These are phyloP conservation scores for Cenopis cana DNA, from an alignment of 2,888 invertebrate species.

Conservation along the genomic window DNA sequence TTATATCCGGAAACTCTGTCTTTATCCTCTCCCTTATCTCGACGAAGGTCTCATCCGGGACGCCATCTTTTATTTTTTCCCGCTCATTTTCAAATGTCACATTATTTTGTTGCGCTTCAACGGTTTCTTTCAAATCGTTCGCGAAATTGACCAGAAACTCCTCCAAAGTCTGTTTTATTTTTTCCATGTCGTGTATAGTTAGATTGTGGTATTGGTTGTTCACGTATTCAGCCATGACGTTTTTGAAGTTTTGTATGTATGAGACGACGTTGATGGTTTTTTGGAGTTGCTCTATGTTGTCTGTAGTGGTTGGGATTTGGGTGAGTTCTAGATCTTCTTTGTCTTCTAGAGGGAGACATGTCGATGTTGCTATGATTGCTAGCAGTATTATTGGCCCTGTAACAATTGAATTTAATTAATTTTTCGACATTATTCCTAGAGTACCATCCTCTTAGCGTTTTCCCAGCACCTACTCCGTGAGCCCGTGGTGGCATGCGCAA, in stretches of 20 bases:
- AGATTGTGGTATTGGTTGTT: slow-evolving; percentile 49
- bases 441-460: neutral
- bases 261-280: slow-evolving; percentile 41
- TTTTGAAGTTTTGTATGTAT: slow-evolving; percentile 53
- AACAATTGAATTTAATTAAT: neutral
- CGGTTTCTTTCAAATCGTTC: slow-evolving; percentile 51
- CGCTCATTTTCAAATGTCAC: slow-evolving; percentile 29
- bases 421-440: neutral
- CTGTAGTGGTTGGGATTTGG: slow-evolving; percentile 9
- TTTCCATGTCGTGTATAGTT: slow-evolving; percentile 43
- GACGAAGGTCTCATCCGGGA: slow-evolving; percentile 48
- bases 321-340: slow-evolving; percentile 5
- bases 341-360: slow-evolving; percentile 14
- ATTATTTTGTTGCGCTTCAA: slow-evolving; percentile 44
- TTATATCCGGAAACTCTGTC: slow-evolving; percentile 50
- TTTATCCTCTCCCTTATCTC: slow-evolving; percentile 51
- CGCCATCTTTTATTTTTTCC: slow-evolving; percentile 42
- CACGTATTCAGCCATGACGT: slow-evolving; percentile 52
- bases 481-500: too few species aligned
- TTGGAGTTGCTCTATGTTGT: slow-evolving; percentile 25
- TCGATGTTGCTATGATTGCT: neutral
- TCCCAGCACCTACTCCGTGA: too few species aligned
- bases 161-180: slow-evolving; percentile 51
- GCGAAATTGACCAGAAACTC: slow-evolving; percentile 56
- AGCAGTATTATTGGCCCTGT: slow-evolving; percentile 22